Percentiles rank a stretch among this genome's conserved stretches.
These are phyloP conservation scores for Beroe forskalii DNA, from an alignment of 37 sponge, comb jelly and placozoan genomes.

Conservation along the genomic window DNA sequence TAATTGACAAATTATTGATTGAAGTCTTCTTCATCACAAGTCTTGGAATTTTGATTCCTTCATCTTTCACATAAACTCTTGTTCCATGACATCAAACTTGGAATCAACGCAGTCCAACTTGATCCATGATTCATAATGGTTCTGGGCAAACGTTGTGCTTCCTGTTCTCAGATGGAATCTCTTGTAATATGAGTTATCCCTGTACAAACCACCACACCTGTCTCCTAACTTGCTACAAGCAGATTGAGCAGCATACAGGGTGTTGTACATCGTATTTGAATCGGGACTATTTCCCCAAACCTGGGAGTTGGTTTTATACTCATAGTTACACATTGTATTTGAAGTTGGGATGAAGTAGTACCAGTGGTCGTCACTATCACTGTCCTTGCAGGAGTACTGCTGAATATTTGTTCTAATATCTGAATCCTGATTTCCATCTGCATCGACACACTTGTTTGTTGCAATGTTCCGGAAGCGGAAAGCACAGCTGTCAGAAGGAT, in stretches of 20 bases:
- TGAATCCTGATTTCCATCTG: background rate
- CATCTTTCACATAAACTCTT: too few relatives aligned
- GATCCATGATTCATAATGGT: background rate
- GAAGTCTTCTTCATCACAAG: too few relatives aligned
- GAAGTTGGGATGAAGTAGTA: constrained; percentile 54
- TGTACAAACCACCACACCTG: background rate
- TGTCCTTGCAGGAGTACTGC: background rate
- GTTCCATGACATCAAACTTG: background rate
- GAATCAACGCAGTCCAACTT: background rate
- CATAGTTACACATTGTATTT: background rate
- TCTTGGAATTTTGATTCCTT: too few relatives aligned
- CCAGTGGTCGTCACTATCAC: constrained; percentile 3
- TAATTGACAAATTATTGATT: too few relatives aligned
- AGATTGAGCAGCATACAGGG: background rate
- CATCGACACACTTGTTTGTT: constrained; percentile 22
- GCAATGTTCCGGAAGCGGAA: constrained; percentile 36
- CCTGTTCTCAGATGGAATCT: background rate
- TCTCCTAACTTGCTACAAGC: background rate
- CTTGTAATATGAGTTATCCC: background rate
- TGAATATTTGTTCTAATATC: background rate
- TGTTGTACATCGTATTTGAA: background rate
- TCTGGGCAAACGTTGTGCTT: background rate
- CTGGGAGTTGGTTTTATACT: background rate
- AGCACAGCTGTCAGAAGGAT: constrained; percentile 30
- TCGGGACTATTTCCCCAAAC: background rate